Evolutionary conservation across 2,797 vertebrate genomes (phyloP), one percentile per base, ranked within the genome.

Genomic region (Botia kubotai): DNA sequence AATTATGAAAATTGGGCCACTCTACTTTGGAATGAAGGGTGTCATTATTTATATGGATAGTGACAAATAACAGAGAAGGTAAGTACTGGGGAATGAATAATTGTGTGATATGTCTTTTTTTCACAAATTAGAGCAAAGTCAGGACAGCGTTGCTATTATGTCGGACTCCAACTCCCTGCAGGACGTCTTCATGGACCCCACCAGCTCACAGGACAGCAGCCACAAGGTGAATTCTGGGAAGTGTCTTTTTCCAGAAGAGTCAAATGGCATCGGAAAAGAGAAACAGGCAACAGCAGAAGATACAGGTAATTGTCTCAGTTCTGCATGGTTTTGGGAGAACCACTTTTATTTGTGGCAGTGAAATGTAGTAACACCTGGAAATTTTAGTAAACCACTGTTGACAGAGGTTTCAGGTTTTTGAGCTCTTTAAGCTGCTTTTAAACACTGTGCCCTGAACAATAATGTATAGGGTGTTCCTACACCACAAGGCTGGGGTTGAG

Each of bases 151-250:
- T 33, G 95, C 96, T 1, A 96, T 97, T 23, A 93, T 99, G 23
- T 99, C 98, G 0, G 98, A 99, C 89, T 99, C 97, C 90, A 99
- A 95, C 91, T 99, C 97, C n/a, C 97, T 97, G 4, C 97, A 99
- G 91, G 98, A 99, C 60, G 94, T 95, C 87, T 99, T 98, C 88
- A 94, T 92, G 3, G 98, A 99, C 82, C 95, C 96, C 8, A 83
- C 95, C 87, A 95, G 93, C 88, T 97, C 95, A 1, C 96, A 97
- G 83, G 97, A 99, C 89, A 95, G 95, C 88, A 94, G 90, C 72
- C 96, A 95, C 89, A 98, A 96, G 86, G 84, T 93, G 10, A 93
- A 87, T 65, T 87, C 93, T 14, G 96, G 94, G 72, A 98, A 97
- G 88, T 6, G 87, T 43, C 82, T 91, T 65, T 90, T 91, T 8